Percentiles rank a stretch among this genome's conserved stretches.
phyloP scores from a whole-genome alignment of 2,113 vertebrate genomes.

The Hypomesus transpacificus region DNA sequence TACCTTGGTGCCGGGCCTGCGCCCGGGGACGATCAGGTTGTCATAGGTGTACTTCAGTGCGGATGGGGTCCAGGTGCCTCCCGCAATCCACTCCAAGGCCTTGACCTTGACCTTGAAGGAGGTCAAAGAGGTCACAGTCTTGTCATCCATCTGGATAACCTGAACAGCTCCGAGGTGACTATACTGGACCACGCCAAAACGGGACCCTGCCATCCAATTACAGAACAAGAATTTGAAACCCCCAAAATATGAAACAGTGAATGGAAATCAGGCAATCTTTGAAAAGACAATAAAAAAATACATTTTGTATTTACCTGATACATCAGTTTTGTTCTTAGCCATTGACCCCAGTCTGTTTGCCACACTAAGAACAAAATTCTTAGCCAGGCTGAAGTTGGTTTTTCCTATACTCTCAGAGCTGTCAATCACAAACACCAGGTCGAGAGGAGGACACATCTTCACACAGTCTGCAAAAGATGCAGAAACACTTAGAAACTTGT shows the following conservation, averaged over 20 bases:
- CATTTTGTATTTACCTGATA: conserved; percentile 26
- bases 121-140: conserved; percentile 23
- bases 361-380: conserved; percentile 46
- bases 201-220: conserved; percentile 30
- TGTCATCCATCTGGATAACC: conserved; percentile 40
- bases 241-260: no score
- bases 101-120: conserved; percentile 42
- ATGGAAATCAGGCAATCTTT: no score
- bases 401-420: conserved; percentile 50
- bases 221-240: not conserved
- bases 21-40: conserved; percentile 26
- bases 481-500: not conserved
- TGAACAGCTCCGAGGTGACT: conserved; percentile 39
- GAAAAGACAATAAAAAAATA: not conserved
- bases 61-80: conserved; percentile 46
- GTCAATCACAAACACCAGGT: conserved; percentile 51
- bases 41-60: conserved; percentile 46
- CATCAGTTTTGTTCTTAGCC: conserved; percentile 36
- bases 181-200: conserved; percentile 46
- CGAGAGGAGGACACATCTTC: conserved; percentile 32
- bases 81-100: conserved; percentile 45
- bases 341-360: conserved; percentile 45
- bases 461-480: conserved; percentile 33
- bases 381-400: conserved; percentile 45
- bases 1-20: conserved; percentile 24